These are phyloP conservation scores for Acleris cristana DNA, from an alignment of 2,888 invertebrate species.

Conservation along the genomic window DNA sequence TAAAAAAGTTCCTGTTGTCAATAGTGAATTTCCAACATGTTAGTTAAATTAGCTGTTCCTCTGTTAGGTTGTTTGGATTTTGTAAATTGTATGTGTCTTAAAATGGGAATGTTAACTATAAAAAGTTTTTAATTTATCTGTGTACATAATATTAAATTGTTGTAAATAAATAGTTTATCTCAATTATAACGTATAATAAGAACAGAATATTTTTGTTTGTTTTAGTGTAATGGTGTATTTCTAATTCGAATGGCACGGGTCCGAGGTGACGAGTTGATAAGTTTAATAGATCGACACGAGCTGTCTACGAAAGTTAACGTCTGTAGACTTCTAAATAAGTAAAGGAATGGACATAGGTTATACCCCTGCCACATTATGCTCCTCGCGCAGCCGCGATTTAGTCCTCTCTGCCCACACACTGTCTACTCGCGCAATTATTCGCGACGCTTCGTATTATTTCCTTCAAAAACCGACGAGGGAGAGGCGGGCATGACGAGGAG, in stretches of 20 bases:
- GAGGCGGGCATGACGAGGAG: too few relatives aligned
- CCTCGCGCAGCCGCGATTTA: too few relatives aligned
- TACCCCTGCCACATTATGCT: too few relatives aligned
- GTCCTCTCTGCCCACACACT: too few relatives aligned
- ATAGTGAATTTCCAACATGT: slow-evolving; percentile 53
- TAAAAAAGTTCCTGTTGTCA: too few relatives aligned
- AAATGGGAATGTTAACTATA: slow-evolving; percentile 60
- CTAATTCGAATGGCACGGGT: slow-evolving; percentile 18
- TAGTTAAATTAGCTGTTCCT: slow-evolving; percentile 47
- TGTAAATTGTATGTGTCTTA: slow-evolving; percentile 44
- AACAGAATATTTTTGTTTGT: slow-evolving; percentile 44
- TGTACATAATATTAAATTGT: slow-evolving; percentile 76
- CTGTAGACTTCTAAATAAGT: too few relatives aligned
- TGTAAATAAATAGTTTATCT: slow-evolving; percentile 81
- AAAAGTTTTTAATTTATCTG: slow-evolving; percentile 61
- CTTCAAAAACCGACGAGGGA: too few relatives aligned
- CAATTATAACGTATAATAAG: slow-evolving; percentile 59
- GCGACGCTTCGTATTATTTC: too few relatives aligned
- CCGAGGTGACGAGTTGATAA: not conserved
- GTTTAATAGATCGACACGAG: too few relatives aligned
- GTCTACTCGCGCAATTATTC: too few relatives aligned
- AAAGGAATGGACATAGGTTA: not conserved
- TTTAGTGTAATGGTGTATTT: slow-evolving; percentile 35
- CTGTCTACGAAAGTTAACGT: too few relatives aligned
- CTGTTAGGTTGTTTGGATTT: slow-evolving; percentile 39